Base-by-base conservation (phyloP, 1,140 invertebrate species). In the Platorchestia sp. region DNA sequence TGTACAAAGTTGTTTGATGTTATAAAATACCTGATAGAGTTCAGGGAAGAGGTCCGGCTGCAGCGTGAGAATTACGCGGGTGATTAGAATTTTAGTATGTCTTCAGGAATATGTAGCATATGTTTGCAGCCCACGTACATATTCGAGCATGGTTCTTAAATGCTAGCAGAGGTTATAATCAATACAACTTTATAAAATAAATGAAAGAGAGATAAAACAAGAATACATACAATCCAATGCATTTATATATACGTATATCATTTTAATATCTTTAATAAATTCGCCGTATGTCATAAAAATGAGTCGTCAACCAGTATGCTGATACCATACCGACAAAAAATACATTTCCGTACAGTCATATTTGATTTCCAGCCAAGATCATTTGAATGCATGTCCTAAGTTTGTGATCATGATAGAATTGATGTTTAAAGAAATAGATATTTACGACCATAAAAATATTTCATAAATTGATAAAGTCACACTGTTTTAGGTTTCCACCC, bases 31-130 rank as follows among this genome's bases (percentile, higher is more conserved):
- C 91, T 93, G 91, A 47, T 93, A 93, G 45, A 47, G 91, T 10
- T 93, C 91, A 45, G 91, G 91, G 91, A 93, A 93, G 91, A 93
- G 91, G 91, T 93, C 91, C 91, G 91, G 91, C 91, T 93, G 91
- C 43, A 93, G 91, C 36, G 87, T 89, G 27, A 89, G 36, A 75
- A 75, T 75, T 22, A 75, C 59, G 59, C 27, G 10, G 59, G 36
- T 3, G 14, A 27, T 75, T 75, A 75, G 14, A 75, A 7, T 51
- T 7, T 40, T 95, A 6, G 36, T n/a, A 95, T 41, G 93, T 95
- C 5, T 45, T 45, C 6, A 6, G 42, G 45, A 43, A 95, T 53
- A 47, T 47, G 36, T 36, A 75, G 7, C 14, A 75, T 75, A 3
- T 75, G 27, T 75, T 75, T 27, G 59, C 47, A 51, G 59, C 1